Conservation (phyloP, 1,140 invertebrate genomes). For the Zeugodacus cucurbitae region DNA sequence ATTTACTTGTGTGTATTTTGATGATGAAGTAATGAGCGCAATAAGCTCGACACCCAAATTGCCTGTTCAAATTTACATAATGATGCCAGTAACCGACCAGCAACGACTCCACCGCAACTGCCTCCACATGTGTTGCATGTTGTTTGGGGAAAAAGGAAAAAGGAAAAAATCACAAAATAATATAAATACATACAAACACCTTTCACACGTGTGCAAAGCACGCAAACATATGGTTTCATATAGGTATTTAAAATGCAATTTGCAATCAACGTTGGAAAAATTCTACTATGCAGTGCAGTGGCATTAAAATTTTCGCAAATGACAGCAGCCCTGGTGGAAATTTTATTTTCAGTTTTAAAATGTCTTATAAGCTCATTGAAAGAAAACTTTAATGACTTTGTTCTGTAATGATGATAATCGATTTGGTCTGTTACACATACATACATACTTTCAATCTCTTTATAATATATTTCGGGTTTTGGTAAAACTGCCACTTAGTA, state of each 20-base stretch:
- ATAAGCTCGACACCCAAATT: slow-evolving; percentile 9
- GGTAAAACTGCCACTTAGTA: no score
- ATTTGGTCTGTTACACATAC: no score
- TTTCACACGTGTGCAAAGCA: neutral
- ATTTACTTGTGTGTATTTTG: neutral
- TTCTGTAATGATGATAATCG: no score
- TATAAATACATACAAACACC: neutral
- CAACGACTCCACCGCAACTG: neutral
- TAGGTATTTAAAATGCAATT: neutral
- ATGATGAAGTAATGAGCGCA: neutral
- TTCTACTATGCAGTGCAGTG: no score
- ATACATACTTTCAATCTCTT: no score
- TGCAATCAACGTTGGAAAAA: neutral
- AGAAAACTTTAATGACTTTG: no score
- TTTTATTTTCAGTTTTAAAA: no score
- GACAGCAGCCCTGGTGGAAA: no score
- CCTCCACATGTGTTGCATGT: neutral
- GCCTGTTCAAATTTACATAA: slow-evolving; percentile 14
- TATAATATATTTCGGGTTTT: no score
- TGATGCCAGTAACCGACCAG: neutral
- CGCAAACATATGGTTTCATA: neutral
- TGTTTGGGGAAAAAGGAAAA: neutral
- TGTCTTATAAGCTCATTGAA: no score
- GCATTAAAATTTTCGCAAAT: no score
- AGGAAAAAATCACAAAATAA: neutral